Conservation (phyloP, 2,888 invertebrate species). For the Seira ritae region DNA sequence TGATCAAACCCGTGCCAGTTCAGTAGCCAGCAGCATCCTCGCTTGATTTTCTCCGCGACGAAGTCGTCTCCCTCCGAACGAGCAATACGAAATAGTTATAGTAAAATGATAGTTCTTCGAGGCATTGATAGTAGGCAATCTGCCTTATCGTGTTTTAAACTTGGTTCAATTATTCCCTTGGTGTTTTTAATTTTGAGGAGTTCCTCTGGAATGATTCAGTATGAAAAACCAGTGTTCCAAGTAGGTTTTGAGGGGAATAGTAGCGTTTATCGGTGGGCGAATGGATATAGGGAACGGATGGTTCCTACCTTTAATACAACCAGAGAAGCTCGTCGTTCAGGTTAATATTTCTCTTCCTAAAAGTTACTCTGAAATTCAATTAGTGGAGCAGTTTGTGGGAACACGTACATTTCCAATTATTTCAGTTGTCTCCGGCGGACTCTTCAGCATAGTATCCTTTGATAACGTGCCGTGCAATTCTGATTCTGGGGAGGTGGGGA, state of each 20-base stretch:
- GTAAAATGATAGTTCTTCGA: background rate
- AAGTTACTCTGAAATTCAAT: background rate
- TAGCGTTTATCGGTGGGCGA: conserved; percentile 50
- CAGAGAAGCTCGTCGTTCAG: conserved; percentile 71
- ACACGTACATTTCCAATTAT: no score
- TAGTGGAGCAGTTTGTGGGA: no score
- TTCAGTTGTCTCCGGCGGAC: conserved; percentile 70
- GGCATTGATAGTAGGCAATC: background rate
- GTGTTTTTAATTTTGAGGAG: background rate
- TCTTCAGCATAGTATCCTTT: conserved; percentile 72
- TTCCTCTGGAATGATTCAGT: background rate
- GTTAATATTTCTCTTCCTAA: conserved; percentile 29
- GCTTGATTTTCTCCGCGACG: conserved; percentile 24
- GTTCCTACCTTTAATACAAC: conserved; percentile 56
- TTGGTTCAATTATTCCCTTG: background rate
- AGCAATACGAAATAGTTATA: background rate
- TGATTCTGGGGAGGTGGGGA: conserved; percentile 78
- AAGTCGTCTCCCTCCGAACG: background rate
- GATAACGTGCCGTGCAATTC: conserved; percentile 72
- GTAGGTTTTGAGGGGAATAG: conserved; percentile 50
- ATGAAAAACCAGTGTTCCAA: conserved; percentile 25
- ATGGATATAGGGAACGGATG: conserved; percentile 50
- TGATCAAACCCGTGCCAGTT: conserved; percentile 58
- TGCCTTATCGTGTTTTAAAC: background rate
- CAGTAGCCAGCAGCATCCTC: conserved; percentile 35